Conservation (phyloP, 2,113 vertebrate genomes). For the Pseudorhombus dupliciocellatus region DNA sequence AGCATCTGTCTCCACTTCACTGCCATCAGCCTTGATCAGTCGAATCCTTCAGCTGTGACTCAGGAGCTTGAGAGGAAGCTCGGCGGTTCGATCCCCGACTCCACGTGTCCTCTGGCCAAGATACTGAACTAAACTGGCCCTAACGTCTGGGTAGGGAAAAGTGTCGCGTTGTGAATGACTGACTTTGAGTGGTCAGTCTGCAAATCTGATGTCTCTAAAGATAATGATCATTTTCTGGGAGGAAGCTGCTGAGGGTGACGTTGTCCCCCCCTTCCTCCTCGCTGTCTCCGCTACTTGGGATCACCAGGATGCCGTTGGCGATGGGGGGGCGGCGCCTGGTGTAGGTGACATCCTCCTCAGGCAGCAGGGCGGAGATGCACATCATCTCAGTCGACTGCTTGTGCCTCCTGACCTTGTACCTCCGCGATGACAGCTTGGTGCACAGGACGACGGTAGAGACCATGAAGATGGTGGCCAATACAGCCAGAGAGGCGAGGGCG, state of each 20-base stretch:
- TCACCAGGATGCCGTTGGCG: constrained; percentile 62
- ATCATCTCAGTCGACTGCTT: constrained; percentile 85
- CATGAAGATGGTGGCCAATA: constrained; percentile 84
- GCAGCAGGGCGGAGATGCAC: constrained; percentile 88
- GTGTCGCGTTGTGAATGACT: too few species aligned
- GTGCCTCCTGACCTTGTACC: constrained; percentile 49
- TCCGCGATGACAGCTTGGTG: constrained; percentile 78
- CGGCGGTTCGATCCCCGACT: neutral
- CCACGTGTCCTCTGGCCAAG: too few species aligned
- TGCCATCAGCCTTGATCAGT: neutral
- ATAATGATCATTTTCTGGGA: constrained; percentile 80
- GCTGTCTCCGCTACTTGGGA: constrained; percentile 38
- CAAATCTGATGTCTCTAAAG: constrained; percentile 28
- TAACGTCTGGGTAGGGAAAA: neutral
- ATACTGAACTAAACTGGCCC: neutral
- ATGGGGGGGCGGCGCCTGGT: constrained; percentile 47
- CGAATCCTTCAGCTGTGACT: neutral
- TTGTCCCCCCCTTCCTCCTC: constrained; percentile 81
- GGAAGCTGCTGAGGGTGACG: constrained; percentile 90
- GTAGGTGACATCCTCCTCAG: constrained; percentile 65
- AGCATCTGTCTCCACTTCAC: constrained; percentile 32
- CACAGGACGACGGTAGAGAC: constrained; percentile 83
- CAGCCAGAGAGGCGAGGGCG: constrained; percentile 81
- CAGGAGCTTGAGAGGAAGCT: neutral
- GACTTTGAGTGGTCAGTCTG: too few species aligned